These are phyloP conservation scores for Sylvilagus floridanus DNA, from an alignment of 2,797 vertebrate species.

Conservation along the genomic window DNA sequence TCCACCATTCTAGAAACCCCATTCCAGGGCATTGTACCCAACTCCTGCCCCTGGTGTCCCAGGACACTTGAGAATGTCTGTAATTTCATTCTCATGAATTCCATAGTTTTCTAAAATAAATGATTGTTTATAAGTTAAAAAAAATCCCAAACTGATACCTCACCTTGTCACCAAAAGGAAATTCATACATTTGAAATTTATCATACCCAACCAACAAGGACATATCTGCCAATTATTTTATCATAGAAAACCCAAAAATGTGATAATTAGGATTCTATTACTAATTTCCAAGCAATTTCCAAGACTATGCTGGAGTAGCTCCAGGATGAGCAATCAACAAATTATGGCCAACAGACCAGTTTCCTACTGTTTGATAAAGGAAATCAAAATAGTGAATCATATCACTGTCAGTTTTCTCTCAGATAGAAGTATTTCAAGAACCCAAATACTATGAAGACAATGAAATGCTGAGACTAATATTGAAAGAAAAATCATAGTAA, in stretches of 20 bases:
- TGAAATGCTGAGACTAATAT: neutral
- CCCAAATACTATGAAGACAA: neutral
- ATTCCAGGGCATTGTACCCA: neutral
- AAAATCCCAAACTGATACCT: neutral
- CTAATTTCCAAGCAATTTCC: slow-evolving; percentile 38
- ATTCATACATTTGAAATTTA: slow-evolving; percentile 28
- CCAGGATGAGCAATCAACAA: slow-evolving; percentile 18
- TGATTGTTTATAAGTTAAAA: neutral
- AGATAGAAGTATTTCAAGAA: slow-evolving; percentile 40
- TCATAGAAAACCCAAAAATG: neutral
- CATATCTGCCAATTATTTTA: neutral
- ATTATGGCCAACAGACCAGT: slow-evolving; percentile 34
- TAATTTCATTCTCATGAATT: neutral
- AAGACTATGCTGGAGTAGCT: neutral
- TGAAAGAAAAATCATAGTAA: slow-evolving; percentile 10
- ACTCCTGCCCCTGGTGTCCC: neutral
- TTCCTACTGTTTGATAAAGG: slow-evolving; percentile 22
- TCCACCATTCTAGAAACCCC: neutral
- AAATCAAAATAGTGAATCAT: slow-evolving; percentile 59
- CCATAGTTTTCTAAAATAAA: slow-evolving; percentile 37
- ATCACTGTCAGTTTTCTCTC: slow-evolving; percentile 22
- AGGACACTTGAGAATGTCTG: neutral
- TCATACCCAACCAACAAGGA: neutral
- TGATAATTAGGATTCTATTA: neutral
- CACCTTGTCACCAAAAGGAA: neutral